A percentile compares a stretch with the other conserved stretches of the same genome.
Evolutionary conservation across 2,113 vertebrate species (phyloP).

Genomic region (Poicephalus meyeri): DNA sequence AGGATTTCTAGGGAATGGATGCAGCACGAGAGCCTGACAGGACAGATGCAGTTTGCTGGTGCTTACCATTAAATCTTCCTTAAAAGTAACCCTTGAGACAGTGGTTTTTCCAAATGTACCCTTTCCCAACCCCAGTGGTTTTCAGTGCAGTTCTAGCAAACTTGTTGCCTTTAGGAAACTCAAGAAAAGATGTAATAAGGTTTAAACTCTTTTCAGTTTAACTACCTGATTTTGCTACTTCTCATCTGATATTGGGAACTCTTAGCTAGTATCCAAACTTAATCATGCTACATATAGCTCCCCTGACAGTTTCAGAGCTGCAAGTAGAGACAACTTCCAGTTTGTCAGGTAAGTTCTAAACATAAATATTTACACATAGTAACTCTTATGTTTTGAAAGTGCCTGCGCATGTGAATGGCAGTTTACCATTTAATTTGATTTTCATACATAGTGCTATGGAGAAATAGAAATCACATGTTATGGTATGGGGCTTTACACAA

Average conservation of each 20-base stretch:
- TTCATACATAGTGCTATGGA: neutral
- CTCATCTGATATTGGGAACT: neutral
- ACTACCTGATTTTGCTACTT: neutral
- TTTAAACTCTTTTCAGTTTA: neutral
- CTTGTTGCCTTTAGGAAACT: neutral
- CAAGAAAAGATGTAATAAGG: neutral
- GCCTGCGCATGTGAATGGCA: neutral
- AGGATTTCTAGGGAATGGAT: neutral
- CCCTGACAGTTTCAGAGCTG: neutral
- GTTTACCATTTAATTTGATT: neutral
- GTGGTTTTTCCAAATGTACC: accelerated
- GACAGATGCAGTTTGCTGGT: neutral
- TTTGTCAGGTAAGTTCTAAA: neutral
- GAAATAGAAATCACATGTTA: neutral
- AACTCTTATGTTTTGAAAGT: neutral
- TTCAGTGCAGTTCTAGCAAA: neutral
- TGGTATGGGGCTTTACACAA: neutral
- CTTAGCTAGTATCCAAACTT: neutral
- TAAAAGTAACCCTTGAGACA: neutral
- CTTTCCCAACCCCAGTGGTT: neutral
- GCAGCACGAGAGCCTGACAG: neutral
- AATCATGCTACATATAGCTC: neutral
- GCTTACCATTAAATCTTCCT: neutral
- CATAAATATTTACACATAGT: neutral
- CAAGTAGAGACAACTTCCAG: neutral